These are phyloP conservation scores for Buathra laborator DNA, from an alignment of 2,888 invertebrate genomes.

Conservation along the genomic window DNA sequence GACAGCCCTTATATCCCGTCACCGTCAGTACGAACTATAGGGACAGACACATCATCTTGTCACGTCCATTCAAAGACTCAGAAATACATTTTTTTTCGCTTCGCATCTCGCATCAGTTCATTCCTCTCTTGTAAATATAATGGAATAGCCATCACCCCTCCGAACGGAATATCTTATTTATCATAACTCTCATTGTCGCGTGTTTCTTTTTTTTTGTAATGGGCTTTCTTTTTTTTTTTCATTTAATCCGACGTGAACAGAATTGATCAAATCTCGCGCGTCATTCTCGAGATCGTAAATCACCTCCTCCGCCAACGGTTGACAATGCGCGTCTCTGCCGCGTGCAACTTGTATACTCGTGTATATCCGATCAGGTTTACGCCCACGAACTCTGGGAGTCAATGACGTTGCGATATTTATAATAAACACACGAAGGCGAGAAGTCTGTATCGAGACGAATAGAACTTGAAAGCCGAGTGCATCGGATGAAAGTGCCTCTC, in stretches of 20 bases:
- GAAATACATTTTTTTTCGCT: slow-evolving; percentile 35
- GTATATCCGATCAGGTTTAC: slow-evolving; percentile 37
- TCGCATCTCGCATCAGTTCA: slow-evolving; percentile 3
- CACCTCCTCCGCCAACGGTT: slow-evolving; percentile 32
- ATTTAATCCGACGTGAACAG: slow-evolving; percentile 30
- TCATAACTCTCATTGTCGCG: slow-evolving; percentile 49
- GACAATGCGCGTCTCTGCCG: slow-evolving; percentile 21
- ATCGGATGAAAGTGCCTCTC: slow-evolving; percentile 46
- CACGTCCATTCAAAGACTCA: slow-evolving; percentile 36
- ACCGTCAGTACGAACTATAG: not conserved
- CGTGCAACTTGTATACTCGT: not conserved
- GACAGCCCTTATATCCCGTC: slow-evolving; percentile 53
- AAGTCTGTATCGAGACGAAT: slow-evolving; percentile 23
- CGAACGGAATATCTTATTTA: slow-evolving; percentile 54
- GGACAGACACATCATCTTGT: slow-evolving; percentile 17
- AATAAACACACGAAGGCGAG: slow-evolving; percentile 18
- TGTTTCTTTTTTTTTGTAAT: slow-evolving; percentile 13
- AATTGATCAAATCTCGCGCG: slow-evolving; percentile 48
- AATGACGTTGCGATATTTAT: slow-evolving; percentile 29
- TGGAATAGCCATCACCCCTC: slow-evolving; percentile 19
- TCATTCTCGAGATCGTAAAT: slow-evolving; percentile 56
- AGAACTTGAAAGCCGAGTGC: slow-evolving; percentile 12
- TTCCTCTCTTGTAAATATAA: slow-evolving; percentile 25
- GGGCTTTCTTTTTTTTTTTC: slow-evolving; percentile 12
- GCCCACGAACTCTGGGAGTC: slow-evolving; percentile 29